phyloP scores from a whole-genome alignment of 2,888 invertebrate species.

The Troglohyphantes excavatus region DNA sequence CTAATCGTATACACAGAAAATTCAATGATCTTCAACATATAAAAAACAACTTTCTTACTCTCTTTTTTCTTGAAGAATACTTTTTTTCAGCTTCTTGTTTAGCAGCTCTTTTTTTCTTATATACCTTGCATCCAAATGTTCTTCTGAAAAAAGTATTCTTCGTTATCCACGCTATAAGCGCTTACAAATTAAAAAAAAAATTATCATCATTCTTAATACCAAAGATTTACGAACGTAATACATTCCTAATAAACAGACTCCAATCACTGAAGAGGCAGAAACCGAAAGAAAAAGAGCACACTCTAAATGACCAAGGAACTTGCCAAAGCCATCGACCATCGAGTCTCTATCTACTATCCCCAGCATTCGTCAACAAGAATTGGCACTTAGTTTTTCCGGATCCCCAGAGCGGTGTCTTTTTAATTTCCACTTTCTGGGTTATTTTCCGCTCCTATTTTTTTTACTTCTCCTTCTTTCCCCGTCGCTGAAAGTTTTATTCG shows the following conservation, averaged over 20 bases:
- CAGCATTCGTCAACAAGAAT: slow-evolving; percentile 73
- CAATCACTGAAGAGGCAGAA: not conserved
- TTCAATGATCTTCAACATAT: too few relatives aligned
- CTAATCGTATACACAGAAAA: too few relatives aligned
- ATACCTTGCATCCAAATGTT: too few relatives aligned
- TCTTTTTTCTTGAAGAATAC: too few relatives aligned
- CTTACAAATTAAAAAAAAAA: not conserved
- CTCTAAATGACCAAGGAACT: slow-evolving; percentile 45
- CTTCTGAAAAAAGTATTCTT: too few relatives aligned
- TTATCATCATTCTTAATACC: not conserved
- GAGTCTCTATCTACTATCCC: slow-evolving; percentile 16
- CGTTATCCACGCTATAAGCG: not conserved
- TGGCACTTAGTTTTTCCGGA: slow-evolving; percentile 59
- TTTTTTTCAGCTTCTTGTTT: too few relatives aligned
- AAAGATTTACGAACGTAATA: slow-evolving; percentile 39
- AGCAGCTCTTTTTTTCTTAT: too few relatives aligned
- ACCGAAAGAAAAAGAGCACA: not conserved
- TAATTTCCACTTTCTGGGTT: slow-evolving; percentile 67
- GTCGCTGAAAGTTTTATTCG: slow-evolving; percentile 55
- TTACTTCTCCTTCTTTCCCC: not conserved
- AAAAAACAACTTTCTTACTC: too few relatives aligned
- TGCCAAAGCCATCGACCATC: slow-evolving; percentile 53
- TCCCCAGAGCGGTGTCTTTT: slow-evolving; percentile 54
- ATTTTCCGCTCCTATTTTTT: slow-evolving; percentile 22
- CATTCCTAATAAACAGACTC: slow-evolving; percentile 37